Base-by-base conservation (phyloP, 2,888 invertebrate genomes). In the Galerucella calmariensis region DNA sequence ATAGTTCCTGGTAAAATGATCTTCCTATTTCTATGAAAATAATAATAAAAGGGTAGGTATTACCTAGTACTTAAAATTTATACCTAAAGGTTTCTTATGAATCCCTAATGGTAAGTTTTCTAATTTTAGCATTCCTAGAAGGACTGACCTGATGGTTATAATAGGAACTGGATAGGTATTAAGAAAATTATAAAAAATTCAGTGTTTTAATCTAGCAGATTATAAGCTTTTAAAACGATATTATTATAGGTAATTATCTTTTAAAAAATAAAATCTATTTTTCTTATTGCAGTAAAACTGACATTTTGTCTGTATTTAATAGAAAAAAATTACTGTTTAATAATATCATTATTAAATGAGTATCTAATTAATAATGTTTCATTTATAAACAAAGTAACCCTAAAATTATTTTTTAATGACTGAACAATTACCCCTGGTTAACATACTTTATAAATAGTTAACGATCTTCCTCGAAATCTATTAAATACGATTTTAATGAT, bases 381-480 rank as follows among this genome's bases (percentile, higher is more conserved):
- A 56, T 56, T 56, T 56, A 56, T 20, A 16, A 56, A 53, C 53
- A 53, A 16, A 16, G 10, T 56, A 9, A 56, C 11, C 14, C 56
- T 56, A 16, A 56, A 56, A 56, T 56, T 56, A 56, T 20, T 56
- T 56, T 56, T 56, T 20, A 56, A 56, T 56, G 16, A 10, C 20
- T 11, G 16, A 20, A 56, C 56, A 56, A 56, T 56, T 56, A 56
- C 16, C 16, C 11, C 8, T 56, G 20, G 56, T 56, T 56, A 10
- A 56, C 56, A 56, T 56, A 10, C 10, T 56, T 48, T 2, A 48
- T 48, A 48, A 14, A 56, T 27, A 61, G 61, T 61, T 61, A 61
- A 56, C 10, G n/a, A 61, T 61, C 27, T 61, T 61, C 61, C n/a
- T 35, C 35, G 61, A 61, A 61, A 27, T 35, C 27, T n/a, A 61